Percentiles rank a stretch among this genome's conserved stretches.
phyloP scores from a whole-genome alignment of 2,113 vertebrate species.

The Triplophysa dalaica region DNA sequence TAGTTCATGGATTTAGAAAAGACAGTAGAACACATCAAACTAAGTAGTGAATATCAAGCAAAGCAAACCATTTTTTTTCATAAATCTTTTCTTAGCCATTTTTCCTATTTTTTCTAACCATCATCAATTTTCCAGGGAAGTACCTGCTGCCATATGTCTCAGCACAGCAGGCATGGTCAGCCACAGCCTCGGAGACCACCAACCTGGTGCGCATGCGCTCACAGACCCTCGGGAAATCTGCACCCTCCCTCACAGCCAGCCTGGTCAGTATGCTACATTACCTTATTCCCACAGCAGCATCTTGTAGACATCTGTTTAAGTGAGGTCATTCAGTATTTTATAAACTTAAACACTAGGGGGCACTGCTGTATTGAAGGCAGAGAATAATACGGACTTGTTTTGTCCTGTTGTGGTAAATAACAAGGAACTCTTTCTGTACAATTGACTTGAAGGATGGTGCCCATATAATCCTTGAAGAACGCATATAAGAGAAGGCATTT shows the following conservation, averaged over 20 bases:
- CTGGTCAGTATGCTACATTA: conserved; percentile 76
- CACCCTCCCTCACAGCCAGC: conserved; percentile 86
- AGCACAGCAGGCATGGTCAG: conserved; percentile 74
- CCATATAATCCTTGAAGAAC: background rate
- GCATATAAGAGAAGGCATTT: too few species aligned
- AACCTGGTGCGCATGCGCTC: conserved; percentile 91
- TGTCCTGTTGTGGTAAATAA: conserved; percentile 16
- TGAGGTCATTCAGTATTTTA: background rate
- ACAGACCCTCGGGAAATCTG: conserved; percentile 88
- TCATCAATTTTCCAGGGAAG: conserved; percentile 75
- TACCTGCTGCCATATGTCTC: conserved; percentile 82
- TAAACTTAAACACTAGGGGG: conserved; percentile 30
- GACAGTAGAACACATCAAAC: too few species aligned
- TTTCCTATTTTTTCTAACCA: too few species aligned
- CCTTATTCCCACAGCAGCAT: background rate
- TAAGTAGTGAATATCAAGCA: too few species aligned
- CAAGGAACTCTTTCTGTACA: conserved; percentile 27
- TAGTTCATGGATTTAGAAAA: too few species aligned
- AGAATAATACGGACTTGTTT: conserved; percentile 12
- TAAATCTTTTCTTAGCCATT: too few species aligned
- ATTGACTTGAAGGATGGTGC: conserved; percentile 5
- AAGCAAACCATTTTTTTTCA: too few species aligned
- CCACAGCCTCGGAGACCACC: conserved; percentile 74
- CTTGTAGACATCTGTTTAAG: background rate
- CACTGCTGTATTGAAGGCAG: conserved; percentile 28